Base-by-base conservation (phyloP, 1,140 invertebrate species). In the Hylyphantes graminicola region DNA sequence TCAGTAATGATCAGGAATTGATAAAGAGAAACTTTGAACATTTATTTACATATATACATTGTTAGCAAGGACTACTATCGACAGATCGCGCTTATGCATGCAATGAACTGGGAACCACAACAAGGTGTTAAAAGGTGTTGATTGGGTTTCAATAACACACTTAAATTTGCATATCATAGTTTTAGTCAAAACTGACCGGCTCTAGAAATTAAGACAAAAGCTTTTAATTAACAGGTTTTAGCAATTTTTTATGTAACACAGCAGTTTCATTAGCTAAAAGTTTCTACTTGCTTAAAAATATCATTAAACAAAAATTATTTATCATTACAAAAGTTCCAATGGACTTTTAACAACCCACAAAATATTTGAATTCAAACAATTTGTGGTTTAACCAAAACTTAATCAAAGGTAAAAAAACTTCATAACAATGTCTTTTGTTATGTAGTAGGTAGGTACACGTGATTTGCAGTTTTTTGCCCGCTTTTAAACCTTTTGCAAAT, bases 161-260 rank as follows among this genome's bases (percentile, higher is more conserved):
- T n/a, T n/a, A n/a, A n/a, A n/a, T n/a, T n/a, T n/a, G n/a, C n/a
- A n/a, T n/a, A n/a, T n/a, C n/a, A n/a, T n/a, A n/a, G n/a, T n/a
- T n/a, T n/a, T 80, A 15, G 54, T 59, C 11, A 80, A 53, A 65
- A 80, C 59, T 8, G 77, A 55, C 59, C 61, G 68, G 6, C 77
- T 65, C 77, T 80, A 51, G 12, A 70, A 48, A 76, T 35, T 35
- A 19, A 17, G 59, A 50, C 7, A 12, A 11, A n/a, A n/a, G n/a
- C n/a, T n/a, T n/a, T n/a, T n/a, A n/a, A n/a, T 21, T 67, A 19
- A 17, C 21, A 17, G 9, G 12, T 17, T 3, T 65, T 5, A 17
- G 15, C 10, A 65, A 21, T 65, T 65, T 6, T 17, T 6, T 61
- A 17, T 12, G 17, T 6, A 3, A 15, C 12, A 61, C 57, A 61